Base-by-base conservation (phyloP, 2,113 vertebrate genomes). In the Corythornis cristatus region DNA sequence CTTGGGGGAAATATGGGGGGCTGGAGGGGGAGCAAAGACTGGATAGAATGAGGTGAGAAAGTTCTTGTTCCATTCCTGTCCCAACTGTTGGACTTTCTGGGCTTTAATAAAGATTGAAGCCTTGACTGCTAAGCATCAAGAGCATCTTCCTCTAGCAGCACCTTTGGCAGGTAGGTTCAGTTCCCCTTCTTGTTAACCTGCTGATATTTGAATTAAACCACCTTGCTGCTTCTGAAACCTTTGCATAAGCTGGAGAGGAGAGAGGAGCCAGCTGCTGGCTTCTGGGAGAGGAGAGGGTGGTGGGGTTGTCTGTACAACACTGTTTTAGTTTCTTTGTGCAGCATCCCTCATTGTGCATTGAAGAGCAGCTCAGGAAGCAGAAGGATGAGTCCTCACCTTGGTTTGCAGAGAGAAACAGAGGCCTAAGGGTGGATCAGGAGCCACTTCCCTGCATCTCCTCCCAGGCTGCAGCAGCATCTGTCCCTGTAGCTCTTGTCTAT, bases 401-500 rank as follows among this genome's bases (percentile, higher is more conserved):
- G 18, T 11, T 62, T 74, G 42, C 28, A 3, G 4, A 4, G 61
- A 2, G 25, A 9, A 35, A 4, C 0, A 5, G 6, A 7, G 15
- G 25, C 40, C n/a, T 19, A 31, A 6, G 60, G 12, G 37, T 0
- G 2, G 50, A 6, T 37, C 58, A 14, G 58, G 13, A n/a, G 43
- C 2, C 19, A 2, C 2, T 0, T 62, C 7, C 0, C 31, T 26
- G 20, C 15, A 0, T n/a, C 25, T 33, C 10, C 45, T 48, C 14
- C 42, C 14, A 7, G 73, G 21, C 42, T 76, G 8, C 2, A 1
- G n/a, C 17, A 46, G 43, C 11, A 3, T 20, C 33, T 16, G 14
- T 5, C 46, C 48, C 14, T 13, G 4, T 4, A 20, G 6, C 46
- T 0, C 28, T 21, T 4, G 83, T 25, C 72, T 16, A 7, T 6